These are phyloP conservation scores for Abscondita cerata DNA, from an alignment of 2,888 invertebrate genomes.

Conservation along the genomic window DNA sequence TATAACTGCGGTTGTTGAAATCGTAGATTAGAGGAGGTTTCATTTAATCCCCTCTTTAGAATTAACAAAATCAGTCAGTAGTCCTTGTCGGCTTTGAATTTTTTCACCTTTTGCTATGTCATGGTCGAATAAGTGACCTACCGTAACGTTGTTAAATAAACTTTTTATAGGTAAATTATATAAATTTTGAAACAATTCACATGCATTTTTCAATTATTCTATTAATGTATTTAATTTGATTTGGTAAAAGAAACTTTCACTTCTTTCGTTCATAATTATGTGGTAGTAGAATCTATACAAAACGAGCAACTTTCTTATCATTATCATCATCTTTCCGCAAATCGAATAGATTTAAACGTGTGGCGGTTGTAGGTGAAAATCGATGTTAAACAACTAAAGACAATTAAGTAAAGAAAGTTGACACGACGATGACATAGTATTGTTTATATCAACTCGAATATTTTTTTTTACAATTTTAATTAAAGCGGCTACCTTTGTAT, in stretches of 20 bases:
- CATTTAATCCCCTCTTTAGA: constrained; percentile 20
- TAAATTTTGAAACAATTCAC: background rate
- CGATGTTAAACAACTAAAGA: no score
- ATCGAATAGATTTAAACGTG: no score
- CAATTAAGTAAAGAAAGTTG: no score
- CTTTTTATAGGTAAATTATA: background rate
- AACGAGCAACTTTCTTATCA: background rate
- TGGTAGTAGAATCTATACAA: background rate
- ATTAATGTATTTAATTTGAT: constrained; percentile 1
- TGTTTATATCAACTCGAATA: no score
- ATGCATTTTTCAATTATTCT: constrained; percentile 1
- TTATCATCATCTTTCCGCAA: no score
- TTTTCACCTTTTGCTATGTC: constrained; percentile 50
- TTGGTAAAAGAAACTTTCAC: constrained; percentile 1
- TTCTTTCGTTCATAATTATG: background rate
- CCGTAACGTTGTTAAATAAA: constrained; percentile 41
- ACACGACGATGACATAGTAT: no score
- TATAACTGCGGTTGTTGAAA: constrained; percentile 38
- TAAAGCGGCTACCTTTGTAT: no score
- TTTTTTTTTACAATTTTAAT: no score
- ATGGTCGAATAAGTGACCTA: constrained; percentile 54
- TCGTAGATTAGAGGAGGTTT: constrained; percentile 17
- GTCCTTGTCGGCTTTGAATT: constrained; percentile 23
- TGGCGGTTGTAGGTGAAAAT: no score
- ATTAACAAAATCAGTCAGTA: constrained; percentile 34